Base-by-base conservation (phyloP, 1,140 invertebrate species). In the Uloborus diversus region DNA sequence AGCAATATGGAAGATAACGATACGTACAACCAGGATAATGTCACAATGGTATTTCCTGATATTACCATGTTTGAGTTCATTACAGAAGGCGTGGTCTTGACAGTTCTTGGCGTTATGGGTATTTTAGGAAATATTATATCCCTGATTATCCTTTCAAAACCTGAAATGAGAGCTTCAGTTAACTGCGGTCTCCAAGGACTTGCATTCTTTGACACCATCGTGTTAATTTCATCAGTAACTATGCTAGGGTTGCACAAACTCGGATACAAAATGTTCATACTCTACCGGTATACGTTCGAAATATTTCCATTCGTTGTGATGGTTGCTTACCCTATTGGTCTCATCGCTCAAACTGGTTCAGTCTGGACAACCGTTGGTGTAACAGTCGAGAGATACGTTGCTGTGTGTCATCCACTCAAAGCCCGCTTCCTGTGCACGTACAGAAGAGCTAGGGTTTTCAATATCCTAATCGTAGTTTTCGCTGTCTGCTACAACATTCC, bases 341-440 rank as follows among this genome's bases (percentile, higher is more conserved):
- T 94, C 83, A 93, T 93, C 4, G 93, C 94, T 17, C 96, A 90
- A 82, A 97, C 96, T 51, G 95, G 94, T 28, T 96, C 95, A 25
- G 94, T 97, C 59, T 99, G 98, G 88, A 89, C 98, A 81, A 98
- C 97, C 0, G 90, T 99, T 64, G 95, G 94, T 1, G 97, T 99
- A 47, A 98, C 97, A 0, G 90, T 98, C 82, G 97, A 99, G 87
- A 90, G 97, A 59, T 99, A 96, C 88, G 94, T 99, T 51, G 97
- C 96, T 1, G 97, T 99, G 0, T 98, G 96, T 85, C 94, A 97
- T 87, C 96, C 96, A 0, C 88, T 98, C 4, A 90, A 91, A 79
- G 95, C 96, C 0, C 89, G 94, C 59, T 93, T 93, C 0, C 90
- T 97, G 53, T 98, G 96, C 86, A 98, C 96, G 0, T 96, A 96